Evolutionary conservation across 2,113 vertebrate genomes (phyloP).

Genomic region (Psilopsiagon aurifrons): DNA sequence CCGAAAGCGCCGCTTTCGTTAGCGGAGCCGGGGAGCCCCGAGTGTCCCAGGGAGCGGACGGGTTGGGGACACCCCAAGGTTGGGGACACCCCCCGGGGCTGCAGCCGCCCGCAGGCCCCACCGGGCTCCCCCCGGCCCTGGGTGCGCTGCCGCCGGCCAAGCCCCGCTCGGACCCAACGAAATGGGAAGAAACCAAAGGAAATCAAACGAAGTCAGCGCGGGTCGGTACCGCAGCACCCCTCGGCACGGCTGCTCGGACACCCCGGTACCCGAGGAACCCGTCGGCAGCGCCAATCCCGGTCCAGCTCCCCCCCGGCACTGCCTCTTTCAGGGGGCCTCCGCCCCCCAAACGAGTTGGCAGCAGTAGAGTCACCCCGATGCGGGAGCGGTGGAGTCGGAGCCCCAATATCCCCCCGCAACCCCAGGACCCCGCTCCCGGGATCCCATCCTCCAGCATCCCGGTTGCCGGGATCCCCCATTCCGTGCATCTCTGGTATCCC

Average conservation of each 20-base stretch:
- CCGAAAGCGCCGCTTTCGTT: background rate
- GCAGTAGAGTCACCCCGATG: accelerated
- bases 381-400: accelerated
- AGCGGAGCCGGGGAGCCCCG: too few species aligned
- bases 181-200: background rate
- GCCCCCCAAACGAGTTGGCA: background rate
- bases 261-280: too few species aligned
- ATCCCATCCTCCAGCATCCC: background rate
- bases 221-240: accelerated
- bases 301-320: background rate
- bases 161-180: background rate
- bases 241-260: accelerated
- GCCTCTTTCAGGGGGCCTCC: accelerated
- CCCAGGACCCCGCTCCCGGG: background rate
- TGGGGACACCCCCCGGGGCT: background rate
- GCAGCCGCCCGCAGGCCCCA: background rate
- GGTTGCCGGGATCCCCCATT: background rate
- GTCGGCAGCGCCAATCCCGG: background rate
- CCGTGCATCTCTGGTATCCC: accelerated
- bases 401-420: accelerated
- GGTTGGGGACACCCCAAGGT: background rate
- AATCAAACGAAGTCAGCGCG: background rate
- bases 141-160: background rate
- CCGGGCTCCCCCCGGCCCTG: background rate
- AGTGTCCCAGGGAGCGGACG: accelerated